A percentile compares a stretch with the other conserved stretches of the same genome.
phyloP scores from a whole-genome alignment of 2,797 vertebrate species.

The Paguma larvata region DNA sequence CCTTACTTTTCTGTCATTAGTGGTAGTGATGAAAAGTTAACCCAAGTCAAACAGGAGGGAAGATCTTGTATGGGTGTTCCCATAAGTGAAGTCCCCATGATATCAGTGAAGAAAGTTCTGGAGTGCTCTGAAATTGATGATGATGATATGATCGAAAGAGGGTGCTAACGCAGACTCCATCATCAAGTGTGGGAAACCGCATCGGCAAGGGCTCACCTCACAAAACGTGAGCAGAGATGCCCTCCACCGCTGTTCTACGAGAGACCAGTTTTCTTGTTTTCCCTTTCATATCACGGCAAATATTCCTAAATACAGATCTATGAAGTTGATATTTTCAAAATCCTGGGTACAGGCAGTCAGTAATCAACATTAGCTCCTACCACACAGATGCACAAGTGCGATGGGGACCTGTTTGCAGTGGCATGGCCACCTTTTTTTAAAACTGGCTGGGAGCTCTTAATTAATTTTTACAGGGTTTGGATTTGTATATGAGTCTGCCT shows the following conservation, averaged over 20 bases:
- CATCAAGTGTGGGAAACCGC: neutral
- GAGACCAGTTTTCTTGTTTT: neutral
- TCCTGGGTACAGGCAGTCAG: neutral
- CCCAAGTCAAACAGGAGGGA: neutral
- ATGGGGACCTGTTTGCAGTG: neutral
- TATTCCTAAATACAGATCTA: neutral
- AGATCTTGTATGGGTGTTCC: neutral
- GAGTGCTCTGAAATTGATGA: neutral
- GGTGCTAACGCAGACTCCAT: neutral
- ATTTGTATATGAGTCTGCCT: neutral
- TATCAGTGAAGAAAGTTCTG: neutral
- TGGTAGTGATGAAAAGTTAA: neutral
- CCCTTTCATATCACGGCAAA: neutral
- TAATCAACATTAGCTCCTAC: neutral
- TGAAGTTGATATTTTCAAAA: neutral
- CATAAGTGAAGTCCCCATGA: neutral
- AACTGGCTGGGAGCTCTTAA: neutral
- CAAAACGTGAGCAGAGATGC: neutral
- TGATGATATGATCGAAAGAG: neutral
- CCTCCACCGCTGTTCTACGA: neutral
- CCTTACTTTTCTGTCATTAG: conserved; percentile 9
- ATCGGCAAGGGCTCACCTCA: neutral
- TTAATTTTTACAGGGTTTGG: neutral
- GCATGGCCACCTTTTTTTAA: neutral
- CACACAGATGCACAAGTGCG: too few relatives aligned